Conservation (phyloP, 2,113 vertebrate genomes). For the Sitta europaea region DNA sequence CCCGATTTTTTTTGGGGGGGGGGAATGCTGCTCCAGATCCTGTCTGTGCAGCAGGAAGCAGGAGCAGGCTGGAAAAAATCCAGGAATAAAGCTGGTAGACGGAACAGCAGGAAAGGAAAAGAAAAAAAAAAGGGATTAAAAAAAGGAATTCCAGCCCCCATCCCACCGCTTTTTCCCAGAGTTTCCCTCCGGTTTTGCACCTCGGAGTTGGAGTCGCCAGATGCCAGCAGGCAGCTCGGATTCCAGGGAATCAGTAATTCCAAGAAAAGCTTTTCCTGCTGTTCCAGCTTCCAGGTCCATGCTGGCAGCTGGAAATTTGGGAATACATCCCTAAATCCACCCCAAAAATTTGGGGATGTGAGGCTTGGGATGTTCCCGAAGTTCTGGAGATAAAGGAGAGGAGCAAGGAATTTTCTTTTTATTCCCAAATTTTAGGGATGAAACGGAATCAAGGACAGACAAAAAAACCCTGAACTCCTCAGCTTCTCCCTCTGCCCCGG, state of each 20-base stretch:
- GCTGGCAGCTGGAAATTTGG: background rate
- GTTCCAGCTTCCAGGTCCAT: background rate
- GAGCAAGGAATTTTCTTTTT: background rate
- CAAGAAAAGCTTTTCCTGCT: background rate
- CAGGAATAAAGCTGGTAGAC: background rate
- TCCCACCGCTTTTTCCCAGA: background rate
- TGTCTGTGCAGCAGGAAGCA: background rate
- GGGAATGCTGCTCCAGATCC: background rate
- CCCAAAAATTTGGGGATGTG: background rate
- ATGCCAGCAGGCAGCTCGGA: background rate
- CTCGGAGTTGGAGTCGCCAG: background rate
- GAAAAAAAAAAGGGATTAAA: background rate
- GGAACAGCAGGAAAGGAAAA: background rate
- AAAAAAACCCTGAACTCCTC: too few relatives aligned
- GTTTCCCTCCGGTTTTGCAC: background rate
- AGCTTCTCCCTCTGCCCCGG: background rate
- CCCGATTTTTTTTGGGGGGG: background rate
- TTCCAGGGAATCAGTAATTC: background rate
- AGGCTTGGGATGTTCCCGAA: background rate
- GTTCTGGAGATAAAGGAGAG: background rate
- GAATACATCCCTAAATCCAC: background rate
- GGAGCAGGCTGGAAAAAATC: background rate
- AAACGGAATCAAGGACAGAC: fast-evolving
- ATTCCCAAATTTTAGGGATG: background rate
- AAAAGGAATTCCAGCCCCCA: background rate